Evolutionary conservation across 2,888 invertebrate species (phyloP).

Genomic region (Phymatocera aterrima): DNA sequence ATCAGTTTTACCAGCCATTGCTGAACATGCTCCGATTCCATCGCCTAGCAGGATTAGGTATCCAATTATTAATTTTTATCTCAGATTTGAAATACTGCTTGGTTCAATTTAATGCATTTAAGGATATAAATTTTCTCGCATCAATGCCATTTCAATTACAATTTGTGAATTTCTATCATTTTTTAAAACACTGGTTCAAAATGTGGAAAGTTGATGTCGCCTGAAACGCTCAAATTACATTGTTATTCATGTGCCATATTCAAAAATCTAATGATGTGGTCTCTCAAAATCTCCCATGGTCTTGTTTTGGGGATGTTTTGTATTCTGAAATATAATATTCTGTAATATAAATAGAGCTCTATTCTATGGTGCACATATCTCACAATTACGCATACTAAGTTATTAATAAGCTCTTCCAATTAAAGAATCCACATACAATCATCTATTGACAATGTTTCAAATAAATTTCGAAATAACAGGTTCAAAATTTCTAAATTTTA

Average conservation of each 20-base stretch:
- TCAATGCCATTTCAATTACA: too few species aligned
- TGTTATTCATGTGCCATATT: background rate
- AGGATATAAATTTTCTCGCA: too few species aligned
- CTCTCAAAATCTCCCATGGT: background rate
- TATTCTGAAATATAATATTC: background rate
- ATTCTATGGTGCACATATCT: background rate
- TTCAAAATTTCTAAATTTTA: background rate
- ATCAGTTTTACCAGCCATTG: slow-evolving; percentile 84
- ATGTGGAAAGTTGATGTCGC: too few species aligned
- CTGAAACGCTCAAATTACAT: background rate
- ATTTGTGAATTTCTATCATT: too few species aligned
- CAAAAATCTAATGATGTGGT: background rate
- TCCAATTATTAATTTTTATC: slow-evolving; percentile 9
- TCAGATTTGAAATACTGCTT: background rate
- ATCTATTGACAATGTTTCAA: background rate
- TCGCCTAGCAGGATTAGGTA: slow-evolving; percentile 71
- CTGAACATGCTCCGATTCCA: slow-evolving; percentile 79
- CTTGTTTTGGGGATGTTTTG: background rate
- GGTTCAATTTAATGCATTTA: too few species aligned
- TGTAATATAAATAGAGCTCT: background rate
- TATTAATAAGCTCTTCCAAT: slow-evolving; percentile 7
- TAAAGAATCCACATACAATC: slow-evolving; percentile 14
- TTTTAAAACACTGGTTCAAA: too few species aligned
- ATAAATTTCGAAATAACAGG: background rate
- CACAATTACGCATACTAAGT: background rate